These are phyloP conservation scores for Pelochelys cantorii DNA, from an alignment of 2,797 vertebrate species.

Conservation along the genomic window DNA sequence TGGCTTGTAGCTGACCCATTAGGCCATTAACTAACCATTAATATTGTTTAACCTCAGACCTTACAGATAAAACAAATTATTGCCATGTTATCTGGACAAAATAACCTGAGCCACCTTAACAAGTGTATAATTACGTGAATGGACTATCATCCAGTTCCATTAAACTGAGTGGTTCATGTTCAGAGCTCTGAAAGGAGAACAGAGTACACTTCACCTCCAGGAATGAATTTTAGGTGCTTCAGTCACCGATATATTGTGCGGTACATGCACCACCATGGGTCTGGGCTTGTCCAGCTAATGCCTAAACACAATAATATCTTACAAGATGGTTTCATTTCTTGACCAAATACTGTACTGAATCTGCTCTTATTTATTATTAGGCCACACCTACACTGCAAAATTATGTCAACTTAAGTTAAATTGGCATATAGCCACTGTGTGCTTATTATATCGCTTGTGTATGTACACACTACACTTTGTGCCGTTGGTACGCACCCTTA, in stretches of 20 bases:
- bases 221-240: constrained; percentile 24
- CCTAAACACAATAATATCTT: constrained; percentile 5
- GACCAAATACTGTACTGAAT: neutral
- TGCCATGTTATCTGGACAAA: constrained; percentile 73
- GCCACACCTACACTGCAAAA: neutral
- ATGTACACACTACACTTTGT: neutral
- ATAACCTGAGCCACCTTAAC: constrained; percentile 69
- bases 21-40: constrained; percentile 83
- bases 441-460: neutral
- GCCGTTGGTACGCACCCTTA: neutral
- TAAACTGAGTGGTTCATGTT: constrained; percentile 62
- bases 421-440: no score
- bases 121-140: constrained; percentile 73
- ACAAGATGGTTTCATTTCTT: constrained; percentile 11
- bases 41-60: constrained; percentile 82
- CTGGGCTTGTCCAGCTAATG: constrained; percentile 2
- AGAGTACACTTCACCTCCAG: constrained; percentile 38
- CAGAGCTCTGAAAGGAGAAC: constrained; percentile 37
- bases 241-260: neutral
- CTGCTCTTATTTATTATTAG: constrained; percentile 61
- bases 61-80: constrained; percentile 80
- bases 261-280: neutral
- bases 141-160: constrained; percentile 69
- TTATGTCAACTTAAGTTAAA: neutral
- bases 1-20: constrained; percentile 83